Percentiles rank a stretch among this genome's conserved stretches.
These are phyloP conservation scores for Patiria miniata DNA, from an alignment of 35 echinoderm and acorn worm genomes.

Conservation along the genomic window DNA sequence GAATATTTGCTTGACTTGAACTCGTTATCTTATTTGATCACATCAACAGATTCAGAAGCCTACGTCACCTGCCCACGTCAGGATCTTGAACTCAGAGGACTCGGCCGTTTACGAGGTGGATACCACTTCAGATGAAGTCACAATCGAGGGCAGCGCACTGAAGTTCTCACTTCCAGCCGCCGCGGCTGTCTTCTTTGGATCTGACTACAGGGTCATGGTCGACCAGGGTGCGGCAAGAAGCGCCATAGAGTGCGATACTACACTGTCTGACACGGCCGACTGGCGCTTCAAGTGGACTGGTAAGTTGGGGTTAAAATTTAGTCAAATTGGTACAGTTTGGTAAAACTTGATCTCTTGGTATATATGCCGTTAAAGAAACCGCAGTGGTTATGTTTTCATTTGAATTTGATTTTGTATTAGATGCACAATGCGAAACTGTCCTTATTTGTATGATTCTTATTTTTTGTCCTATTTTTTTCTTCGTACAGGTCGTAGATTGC, in stretches of 20 bases:
- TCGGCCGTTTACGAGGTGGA: neutral
- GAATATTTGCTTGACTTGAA: no score
- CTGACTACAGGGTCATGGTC: neutral
- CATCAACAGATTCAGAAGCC: neutral
- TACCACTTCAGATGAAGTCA: neutral
- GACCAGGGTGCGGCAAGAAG: neutral
- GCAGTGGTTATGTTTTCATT: no score
- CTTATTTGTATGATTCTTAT: no score
- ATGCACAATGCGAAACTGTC: no score
- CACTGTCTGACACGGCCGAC: neutral
- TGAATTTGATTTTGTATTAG: no score
- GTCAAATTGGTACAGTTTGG: no score
- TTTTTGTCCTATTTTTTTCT: neutral
- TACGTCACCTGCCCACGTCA: neutral
- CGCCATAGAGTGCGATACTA: neutral
- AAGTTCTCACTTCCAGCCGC: neutral
- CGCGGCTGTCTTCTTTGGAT: neutral
- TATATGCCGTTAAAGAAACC: no score
- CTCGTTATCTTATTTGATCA: neutral
- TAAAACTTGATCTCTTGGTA: no score
- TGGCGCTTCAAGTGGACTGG: slow-evolving; percentile 1
- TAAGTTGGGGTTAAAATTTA: neutral
- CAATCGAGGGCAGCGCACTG: slow-evolving; percentile 2
- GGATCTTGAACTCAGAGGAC: neutral
- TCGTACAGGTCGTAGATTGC: slow-evolving; percentile 12